A percentile compares a stretch with the other conserved stretches of the same genome.
These are phyloP conservation scores for Bactericera cockerelli DNA, from an alignment of 1,140 invertebrate genomes.

Conservation along the genomic window DNA sequence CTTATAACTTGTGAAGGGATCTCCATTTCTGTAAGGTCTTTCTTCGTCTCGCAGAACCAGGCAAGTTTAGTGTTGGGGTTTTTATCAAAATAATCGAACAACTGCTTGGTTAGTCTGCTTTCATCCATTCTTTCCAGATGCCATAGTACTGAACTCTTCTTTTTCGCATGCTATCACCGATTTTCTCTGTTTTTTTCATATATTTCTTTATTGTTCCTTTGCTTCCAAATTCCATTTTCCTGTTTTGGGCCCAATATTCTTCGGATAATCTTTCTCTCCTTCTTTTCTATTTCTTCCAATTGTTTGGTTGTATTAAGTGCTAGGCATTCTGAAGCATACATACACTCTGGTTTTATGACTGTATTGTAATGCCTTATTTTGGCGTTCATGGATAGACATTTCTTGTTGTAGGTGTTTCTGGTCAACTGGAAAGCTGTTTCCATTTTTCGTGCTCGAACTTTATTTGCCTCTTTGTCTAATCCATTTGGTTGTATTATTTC, in stretches of 20 bases:
- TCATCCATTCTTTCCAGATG: no score
- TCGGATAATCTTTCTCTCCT: neutral
- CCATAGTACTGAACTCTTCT: constrained; percentile 10
- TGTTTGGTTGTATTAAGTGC: neutral
- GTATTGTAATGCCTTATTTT: constrained; percentile 12
- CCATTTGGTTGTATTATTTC: neutral
- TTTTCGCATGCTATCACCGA: constrained; percentile 11
- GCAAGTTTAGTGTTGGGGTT: no score
- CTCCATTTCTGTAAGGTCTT: no score
- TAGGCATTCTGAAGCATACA: constrained; percentile 9
- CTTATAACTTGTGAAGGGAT: no score
- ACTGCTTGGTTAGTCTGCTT: neutral
- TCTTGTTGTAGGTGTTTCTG: constrained; percentile 10
- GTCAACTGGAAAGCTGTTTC: neutral
- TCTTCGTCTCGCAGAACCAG: no score
- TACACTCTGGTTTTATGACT: constrained; percentile 13
- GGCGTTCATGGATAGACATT: constrained; percentile 10
- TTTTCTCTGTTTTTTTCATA: constrained; percentile 12
- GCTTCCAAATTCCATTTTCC: constrained; percentile 7
- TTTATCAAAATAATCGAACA: neutral
- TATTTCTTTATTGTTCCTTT: constrained; percentile 8
- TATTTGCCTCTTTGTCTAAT: neutral
- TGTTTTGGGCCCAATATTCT: constrained; percentile 6
- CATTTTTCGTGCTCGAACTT: neutral
- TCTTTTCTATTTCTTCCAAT: neutral